phyloP scores from a whole-genome alignment of 2,888 invertebrate species.

The Cosmia trapezina region DNA sequence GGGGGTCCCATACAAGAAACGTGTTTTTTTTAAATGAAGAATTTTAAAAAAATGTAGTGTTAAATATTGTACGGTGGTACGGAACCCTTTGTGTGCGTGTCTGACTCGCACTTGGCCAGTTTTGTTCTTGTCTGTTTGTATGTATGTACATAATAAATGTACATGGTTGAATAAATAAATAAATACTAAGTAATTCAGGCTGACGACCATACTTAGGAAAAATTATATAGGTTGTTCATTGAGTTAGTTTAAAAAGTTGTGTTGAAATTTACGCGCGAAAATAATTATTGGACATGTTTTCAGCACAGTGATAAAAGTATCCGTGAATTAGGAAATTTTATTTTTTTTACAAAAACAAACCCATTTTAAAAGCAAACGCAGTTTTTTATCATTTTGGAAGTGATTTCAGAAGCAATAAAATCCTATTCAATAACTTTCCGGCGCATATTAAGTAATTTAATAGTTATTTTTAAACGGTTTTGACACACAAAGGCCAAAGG shows the following conservation, averaged over 20 bases:
- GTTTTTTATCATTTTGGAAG: neutral
- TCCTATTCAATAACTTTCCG: neutral
- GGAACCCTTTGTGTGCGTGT: too few relatives aligned
- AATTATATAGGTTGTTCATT: neutral
- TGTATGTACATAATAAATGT: too few relatives aligned
- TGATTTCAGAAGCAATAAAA: neutral
- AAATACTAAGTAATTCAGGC: too few relatives aligned
- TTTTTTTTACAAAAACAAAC: rapidly evolving
- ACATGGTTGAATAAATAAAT: too few relatives aligned
- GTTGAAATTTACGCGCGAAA: slow-evolving; percentile 35
- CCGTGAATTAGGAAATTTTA: too few relatives aligned
- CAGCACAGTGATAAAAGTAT: neutral
- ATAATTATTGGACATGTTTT: neutral
- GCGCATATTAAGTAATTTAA: neutral
- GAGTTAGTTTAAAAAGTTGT: neutral
- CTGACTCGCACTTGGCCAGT: too few relatives aligned
- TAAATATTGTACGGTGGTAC: too few relatives aligned
- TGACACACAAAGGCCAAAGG: neutral
- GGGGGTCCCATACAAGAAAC: too few relatives aligned
- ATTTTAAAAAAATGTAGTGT: too few relatives aligned
- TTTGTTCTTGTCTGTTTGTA: too few relatives aligned
- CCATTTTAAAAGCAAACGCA: too few relatives aligned
- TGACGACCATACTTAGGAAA: neutral
- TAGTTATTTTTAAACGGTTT: neutral
- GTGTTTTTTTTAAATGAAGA: too few relatives aligned